phyloP scores from a whole-genome alignment of 2,888 invertebrate genomes.

The Amorpha juglandis region DNA sequence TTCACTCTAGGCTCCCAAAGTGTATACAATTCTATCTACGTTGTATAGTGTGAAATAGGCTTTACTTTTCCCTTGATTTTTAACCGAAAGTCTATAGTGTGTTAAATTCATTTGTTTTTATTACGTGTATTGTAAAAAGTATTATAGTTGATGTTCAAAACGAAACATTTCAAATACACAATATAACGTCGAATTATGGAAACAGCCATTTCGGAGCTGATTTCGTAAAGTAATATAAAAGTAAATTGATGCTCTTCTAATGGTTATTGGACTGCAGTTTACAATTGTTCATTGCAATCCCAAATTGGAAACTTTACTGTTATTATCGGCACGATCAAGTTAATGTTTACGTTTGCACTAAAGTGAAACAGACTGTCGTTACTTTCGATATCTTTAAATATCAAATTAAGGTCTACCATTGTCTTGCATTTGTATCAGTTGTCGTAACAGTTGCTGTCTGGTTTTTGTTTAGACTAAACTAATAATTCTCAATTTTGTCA shows the following conservation, averaged over 20 bases:
- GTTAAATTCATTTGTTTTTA: no score
- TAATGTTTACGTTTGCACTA: conserved; percentile 27
- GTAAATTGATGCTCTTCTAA: conserved; percentile 29
- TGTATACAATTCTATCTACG: no score
- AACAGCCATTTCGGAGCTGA: not conserved
- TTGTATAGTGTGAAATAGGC: no score
- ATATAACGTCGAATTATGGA: not conserved
- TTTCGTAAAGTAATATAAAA: conserved; percentile 33
- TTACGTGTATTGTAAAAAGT: not conserved
- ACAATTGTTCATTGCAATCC: conserved; percentile 41
- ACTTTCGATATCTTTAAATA: conserved; percentile 40
- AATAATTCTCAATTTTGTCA: not conserved
- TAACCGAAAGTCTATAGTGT: conserved; percentile 9
- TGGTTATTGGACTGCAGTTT: conserved; percentile 28
- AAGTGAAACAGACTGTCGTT: conserved; percentile 26
- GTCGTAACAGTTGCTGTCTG: not conserved
- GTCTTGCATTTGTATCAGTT: conserved; percentile 2
- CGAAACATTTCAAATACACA: not conserved
- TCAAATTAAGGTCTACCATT: conserved; percentile 13
- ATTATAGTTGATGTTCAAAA: not conserved
- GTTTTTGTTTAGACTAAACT: not conserved
- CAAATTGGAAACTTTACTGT: conserved; percentile 40
- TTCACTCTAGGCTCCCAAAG: no score
- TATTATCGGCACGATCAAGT: conserved; percentile 43
- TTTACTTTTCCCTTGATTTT: no score